Evolutionary conservation across 2,888 invertebrate genomes (phyloP).

Genomic region (Eilema depressum): DNA sequence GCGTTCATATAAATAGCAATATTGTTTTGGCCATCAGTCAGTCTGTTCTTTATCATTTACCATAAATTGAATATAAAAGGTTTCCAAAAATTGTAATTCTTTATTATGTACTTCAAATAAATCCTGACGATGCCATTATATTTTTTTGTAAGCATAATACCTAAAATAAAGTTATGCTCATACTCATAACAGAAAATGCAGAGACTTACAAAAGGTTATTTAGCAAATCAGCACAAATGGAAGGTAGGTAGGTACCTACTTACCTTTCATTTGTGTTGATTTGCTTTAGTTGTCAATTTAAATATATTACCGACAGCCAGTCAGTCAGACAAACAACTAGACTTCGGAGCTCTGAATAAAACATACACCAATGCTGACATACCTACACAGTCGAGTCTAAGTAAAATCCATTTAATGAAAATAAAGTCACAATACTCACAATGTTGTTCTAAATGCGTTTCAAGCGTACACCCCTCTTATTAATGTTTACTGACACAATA

Average conservation of each 20-base stretch:
- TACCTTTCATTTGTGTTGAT: neutral
- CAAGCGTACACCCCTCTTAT: constrained; percentile 9
- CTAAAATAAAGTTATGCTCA: too few species aligned
- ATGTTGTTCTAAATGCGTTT: constrained; percentile 14
- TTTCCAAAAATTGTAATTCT: too few species aligned
- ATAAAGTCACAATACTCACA: neutral
- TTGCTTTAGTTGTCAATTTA: neutral
- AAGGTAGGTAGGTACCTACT: too few species aligned
- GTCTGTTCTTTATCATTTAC: too few species aligned
- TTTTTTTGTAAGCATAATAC: too few species aligned
- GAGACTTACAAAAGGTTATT: neutral
- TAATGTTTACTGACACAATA: constrained; percentile 24
- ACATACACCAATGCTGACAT: neutral
- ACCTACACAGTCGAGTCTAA: neutral
- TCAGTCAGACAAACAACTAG: neutral
- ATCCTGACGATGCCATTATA: too few species aligned
- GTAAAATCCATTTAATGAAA: constrained; percentile 1
- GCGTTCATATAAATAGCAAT: too few species aligned
- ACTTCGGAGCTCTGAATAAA: neutral
- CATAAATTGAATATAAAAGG: too few species aligned
- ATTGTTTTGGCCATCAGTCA: too few species aligned
- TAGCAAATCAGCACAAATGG: too few species aligned
- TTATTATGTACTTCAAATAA: too few species aligned
- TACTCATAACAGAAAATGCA: neutral
- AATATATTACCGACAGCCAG: neutral